Percentiles rank a stretch among this genome's conserved stretches.
phyloP scores from a whole-genome alignment of 2,113 vertebrate species.

The Hucho hucho region DNA sequence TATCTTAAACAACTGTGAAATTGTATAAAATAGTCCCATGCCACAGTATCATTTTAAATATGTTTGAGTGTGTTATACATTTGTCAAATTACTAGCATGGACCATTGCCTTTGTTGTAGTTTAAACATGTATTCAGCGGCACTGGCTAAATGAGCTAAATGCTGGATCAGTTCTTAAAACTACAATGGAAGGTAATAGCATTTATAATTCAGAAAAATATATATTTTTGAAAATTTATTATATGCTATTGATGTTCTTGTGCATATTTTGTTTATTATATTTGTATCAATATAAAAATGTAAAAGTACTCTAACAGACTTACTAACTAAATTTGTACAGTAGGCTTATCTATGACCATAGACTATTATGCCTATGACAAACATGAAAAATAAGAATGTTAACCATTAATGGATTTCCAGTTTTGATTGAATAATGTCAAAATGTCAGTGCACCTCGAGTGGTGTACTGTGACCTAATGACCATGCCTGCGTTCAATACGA shows the following conservation, averaged over 20 bases:
- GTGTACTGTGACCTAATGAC: too few relatives aligned
- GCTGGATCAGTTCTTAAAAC: not conserved
- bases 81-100: constrained; percentile 19
- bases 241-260: constrained; percentile 24
- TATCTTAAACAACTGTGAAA: constrained; percentile 19
- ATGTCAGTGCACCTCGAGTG: too few relatives aligned
- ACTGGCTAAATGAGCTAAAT: constrained; percentile 4
- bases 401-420: too few relatives aligned
- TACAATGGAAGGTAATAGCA: constrained; percentile 14
- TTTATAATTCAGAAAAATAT: constrained; percentile 27
- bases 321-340: not conserved
- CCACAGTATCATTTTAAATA: not conserved
- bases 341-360: too few relatives aligned
- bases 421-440: too few relatives aligned
- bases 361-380: too few relatives aligned
- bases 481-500: too few relatives aligned
- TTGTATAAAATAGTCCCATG: constrained; percentile 1
- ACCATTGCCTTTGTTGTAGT: constrained; percentile 8
- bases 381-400: too few relatives aligned
- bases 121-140: not conserved
- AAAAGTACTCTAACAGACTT: constrained; percentile 20
- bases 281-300: constrained; percentile 22
- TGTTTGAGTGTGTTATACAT: not conserved
- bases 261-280: constrained; percentile 26
- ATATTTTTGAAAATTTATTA: constrained; percentile 28